Percentiles rank a stretch among this genome's conserved stretches.
These are phyloP conservation scores for Bucorvus abyssinicus DNA, from an alignment of 2,797 vertebrate genomes.

Conservation along the genomic window DNA sequence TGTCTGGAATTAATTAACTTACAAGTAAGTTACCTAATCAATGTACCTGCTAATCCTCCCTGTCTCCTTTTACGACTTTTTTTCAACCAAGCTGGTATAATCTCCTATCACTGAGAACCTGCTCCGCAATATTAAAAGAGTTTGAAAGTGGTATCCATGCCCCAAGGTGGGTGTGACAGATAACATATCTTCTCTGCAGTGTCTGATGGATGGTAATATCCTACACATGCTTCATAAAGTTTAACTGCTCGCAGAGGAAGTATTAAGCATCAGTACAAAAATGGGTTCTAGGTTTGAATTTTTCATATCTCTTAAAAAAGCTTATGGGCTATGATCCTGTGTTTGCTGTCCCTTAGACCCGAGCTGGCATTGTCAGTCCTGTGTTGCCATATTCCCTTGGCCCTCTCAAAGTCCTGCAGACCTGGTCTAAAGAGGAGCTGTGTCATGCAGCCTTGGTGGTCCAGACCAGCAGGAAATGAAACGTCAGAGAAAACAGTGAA, in stretches of 20 bases:
- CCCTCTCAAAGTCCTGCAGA: not conserved
- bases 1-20: not conserved
- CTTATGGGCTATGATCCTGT: not conserved
- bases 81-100: not conserved
- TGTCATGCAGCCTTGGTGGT: fast-evolving
- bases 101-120: not conserved
- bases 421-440: not conserved
- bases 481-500: not conserved
- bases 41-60: not conserved
- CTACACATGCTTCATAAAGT: not conserved
- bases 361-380: not conserved
- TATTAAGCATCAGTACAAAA: not conserved
- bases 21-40: not conserved
- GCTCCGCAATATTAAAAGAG: not conserved
- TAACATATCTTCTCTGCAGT: not conserved
- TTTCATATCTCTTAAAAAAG: not conserved
- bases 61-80: not conserved
- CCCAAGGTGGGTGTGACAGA: not conserved
- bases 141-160: not conserved
- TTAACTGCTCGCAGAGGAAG: not conserved
- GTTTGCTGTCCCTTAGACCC: not conserved
- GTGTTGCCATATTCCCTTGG: fast-evolving
- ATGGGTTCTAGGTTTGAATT: not conserved
- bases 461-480: not conserved
- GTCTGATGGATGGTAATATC: not conserved